These are phyloP conservation scores for Aphodius sticticus DNA, from an alignment of 2,888 invertebrate species.

Conservation along the genomic window DNA sequence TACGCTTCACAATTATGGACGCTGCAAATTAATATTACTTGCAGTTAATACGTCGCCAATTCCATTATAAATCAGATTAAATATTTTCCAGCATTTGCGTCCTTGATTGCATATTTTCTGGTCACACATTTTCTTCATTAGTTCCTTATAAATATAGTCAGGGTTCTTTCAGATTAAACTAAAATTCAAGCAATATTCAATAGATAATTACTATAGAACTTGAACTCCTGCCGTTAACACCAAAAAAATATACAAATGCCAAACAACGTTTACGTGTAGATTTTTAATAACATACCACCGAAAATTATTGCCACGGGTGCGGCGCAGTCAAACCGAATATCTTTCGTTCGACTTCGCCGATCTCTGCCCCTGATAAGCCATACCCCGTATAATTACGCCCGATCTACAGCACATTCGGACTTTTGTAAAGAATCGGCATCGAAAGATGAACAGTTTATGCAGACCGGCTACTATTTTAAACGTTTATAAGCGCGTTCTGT, in stretches of 20 bases:
- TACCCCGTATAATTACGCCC: background rate
- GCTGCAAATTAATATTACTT: background rate
- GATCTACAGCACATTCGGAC: background rate
- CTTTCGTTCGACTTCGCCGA: background rate
- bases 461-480: background rate
- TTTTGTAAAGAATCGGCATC: background rate
- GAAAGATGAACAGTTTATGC: background rate
- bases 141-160: background rate
- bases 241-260: background rate
- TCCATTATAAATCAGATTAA: background rate
- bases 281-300: background rate
- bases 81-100: background rate
- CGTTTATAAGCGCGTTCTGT: background rate
- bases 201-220: no score
- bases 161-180: no score
- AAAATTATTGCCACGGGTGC: background rate
- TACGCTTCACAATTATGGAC: background rate
- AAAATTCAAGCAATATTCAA: background rate
- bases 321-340: background rate
- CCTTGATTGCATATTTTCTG: background rate
- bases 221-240: background rate
- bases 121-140: background rate
- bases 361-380: background rate
- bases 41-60: background rate
- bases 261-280: background rate